phyloP scores from a whole-genome alignment of 2,888 invertebrate genomes.

The Rotaria socialis region DNA sequence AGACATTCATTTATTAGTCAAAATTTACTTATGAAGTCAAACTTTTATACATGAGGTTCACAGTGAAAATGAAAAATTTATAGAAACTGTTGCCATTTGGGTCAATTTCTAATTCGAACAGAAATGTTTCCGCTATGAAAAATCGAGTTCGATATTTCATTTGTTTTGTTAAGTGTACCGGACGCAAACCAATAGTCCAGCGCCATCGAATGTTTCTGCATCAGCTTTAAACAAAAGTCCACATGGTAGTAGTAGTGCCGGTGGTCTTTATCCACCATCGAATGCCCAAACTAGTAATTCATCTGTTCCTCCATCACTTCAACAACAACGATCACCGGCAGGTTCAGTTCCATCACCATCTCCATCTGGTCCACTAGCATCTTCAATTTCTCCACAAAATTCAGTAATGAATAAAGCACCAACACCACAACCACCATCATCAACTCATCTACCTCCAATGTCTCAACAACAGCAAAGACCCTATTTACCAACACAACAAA shows the following conservation, averaged over 20 bases:
- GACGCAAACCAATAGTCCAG: not conserved
- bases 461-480: not conserved
- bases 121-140: no score
- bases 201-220: no score
- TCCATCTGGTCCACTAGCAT: not conserved
- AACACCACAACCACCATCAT: constrained; percentile 19
- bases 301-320: not conserved
- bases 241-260: not conserved
- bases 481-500: not conserved
- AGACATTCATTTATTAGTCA: no score
- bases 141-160: not conserved
- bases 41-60: no score
- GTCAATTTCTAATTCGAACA: no score
- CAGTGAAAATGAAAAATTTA: no score
- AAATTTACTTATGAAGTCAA: no score
- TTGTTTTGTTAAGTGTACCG: not conserved
- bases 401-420: not conserved
- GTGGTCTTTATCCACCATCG: not conserved
- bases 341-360: not conserved
- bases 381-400: not conserved
- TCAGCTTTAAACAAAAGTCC: constrained; percentile 4
- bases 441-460: not conserved
- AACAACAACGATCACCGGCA: not conserved
- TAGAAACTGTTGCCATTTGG: no score
- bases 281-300: no score